Percentiles rank a stretch among this genome's conserved stretches.
phyloP scores from a whole-genome alignment of 2,888 invertebrate species.

The Heteromurus nitidus region DNA sequence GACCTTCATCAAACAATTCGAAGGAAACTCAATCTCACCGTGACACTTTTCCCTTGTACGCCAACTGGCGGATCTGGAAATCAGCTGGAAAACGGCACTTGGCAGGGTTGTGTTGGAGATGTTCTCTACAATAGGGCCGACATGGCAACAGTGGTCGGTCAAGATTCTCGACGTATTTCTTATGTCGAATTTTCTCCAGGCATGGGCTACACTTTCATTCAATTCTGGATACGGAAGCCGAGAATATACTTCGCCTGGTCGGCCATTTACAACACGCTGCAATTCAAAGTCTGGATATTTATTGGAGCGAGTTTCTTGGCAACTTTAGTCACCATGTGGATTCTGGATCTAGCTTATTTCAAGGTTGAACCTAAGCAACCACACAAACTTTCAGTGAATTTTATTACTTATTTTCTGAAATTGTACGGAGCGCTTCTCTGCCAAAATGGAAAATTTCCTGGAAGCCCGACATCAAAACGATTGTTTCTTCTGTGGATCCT shows the following conservation, averaged over 20 bases:
- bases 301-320: background rate
- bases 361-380: too few relatives aligned
- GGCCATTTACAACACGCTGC: conserved; percentile 42
- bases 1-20: background rate
- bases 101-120: conserved; percentile 52
- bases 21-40: background rate
- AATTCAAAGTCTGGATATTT: conserved; percentile 34
- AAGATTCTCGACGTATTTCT: conserved; percentile 18
- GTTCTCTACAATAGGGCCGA: conserved; percentile 47
- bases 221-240: conserved; percentile 43
- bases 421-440: too few relatives aligned
- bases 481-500: background rate
- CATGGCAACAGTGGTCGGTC: conserved; percentile 16
- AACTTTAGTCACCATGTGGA: conserved; percentile 19
- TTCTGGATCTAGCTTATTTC: background rate
- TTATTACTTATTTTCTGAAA: too few relatives aligned
- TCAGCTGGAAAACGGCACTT: conserved; percentile 32
- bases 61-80: conserved; percentile 47
- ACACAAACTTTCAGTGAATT: too few relatives aligned
- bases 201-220: conserved; percentile 25
- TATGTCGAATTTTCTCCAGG: conserved; percentile 24
- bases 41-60: background rate
- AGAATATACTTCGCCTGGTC: conserved; percentile 40
- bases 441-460: too few relatives aligned
- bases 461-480: background rate